Evolutionary conservation across 2,113 vertebrate genomes (phyloP).

Genomic region (Notarius lentiginosus): DNA sequence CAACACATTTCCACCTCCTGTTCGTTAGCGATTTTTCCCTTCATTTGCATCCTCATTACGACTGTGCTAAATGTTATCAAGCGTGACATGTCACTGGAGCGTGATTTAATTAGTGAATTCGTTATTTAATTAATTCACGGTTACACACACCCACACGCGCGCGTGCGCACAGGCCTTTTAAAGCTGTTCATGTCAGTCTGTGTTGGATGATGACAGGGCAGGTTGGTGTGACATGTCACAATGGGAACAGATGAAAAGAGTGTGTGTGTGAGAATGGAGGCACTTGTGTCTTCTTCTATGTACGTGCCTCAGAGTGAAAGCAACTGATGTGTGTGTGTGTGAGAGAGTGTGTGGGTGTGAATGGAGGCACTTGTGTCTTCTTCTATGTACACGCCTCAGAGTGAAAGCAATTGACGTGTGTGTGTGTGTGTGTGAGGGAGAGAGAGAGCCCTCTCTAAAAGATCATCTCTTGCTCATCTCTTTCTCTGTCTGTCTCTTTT

Average conservation of each 20-base stretch:
- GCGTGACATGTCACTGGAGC: slow-evolving; percentile 40
- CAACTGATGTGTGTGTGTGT: not conserved
- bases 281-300: not conserved
- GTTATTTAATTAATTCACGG: slow-evolving; percentile 25
- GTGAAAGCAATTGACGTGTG: not conserved
- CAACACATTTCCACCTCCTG: slow-evolving; percentile 35
- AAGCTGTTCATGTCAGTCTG: not conserved
- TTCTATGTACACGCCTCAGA: no score
- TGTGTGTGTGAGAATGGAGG: slow-evolving; percentile 21
- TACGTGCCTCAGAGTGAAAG: not conserved
- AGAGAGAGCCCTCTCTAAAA: not conserved
- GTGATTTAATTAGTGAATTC: slow-evolving; percentile 39
- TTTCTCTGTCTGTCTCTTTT: not conserved
- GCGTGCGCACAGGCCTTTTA: not conserved
- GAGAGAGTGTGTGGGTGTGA: not conserved
- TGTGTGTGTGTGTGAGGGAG: not conserved
- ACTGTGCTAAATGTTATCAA: slow-evolving; percentile 32
- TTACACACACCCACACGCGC: slow-evolving; percentile 1
- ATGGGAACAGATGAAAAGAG: not conserved
- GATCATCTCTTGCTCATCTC: not conserved
- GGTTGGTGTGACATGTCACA: slow-evolving; percentile 2
- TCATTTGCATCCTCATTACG: slow-evolving; percentile 47
- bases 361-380: no score
- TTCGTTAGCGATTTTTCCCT: slow-evolving; percentile 42
- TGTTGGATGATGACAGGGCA: slow-evolving; percentile 6